Evolutionary conservation across 2,797 vertebrate species (phyloP).

Genomic region (Melanotaenia trifasciata): DNA sequence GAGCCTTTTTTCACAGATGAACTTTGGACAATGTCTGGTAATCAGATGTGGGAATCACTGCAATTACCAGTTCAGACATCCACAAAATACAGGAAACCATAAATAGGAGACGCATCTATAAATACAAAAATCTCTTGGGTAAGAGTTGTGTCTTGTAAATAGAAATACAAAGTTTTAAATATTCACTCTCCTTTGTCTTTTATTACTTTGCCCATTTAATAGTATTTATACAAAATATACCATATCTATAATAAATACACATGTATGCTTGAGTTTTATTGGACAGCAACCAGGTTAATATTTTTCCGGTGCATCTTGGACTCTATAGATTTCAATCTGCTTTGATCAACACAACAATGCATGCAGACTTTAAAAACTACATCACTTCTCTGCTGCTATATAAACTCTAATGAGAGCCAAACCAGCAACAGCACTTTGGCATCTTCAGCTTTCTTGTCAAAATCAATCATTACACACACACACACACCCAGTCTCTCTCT

Average conservation of each 20-base stretch:
- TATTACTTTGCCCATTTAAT: background rate
- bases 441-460: conserved; percentile 2
- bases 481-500: background rate
- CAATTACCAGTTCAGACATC: too few relatives aligned
- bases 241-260: background rate
- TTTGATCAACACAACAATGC: background rate
- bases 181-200: background rate
- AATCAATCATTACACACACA: background rate
- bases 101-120: too few relatives aligned
- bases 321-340: background rate
- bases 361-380: background rate
- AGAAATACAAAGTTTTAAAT: too few relatives aligned
- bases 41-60: too few relatives aligned
- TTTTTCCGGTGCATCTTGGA: background rate
- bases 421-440: too few relatives aligned
- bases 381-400: background rate
- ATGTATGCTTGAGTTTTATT: background rate
- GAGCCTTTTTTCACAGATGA: too few relatives aligned
- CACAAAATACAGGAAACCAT: too few relatives aligned
- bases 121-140: too few relatives aligned
- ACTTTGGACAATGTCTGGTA: too few relatives aligned
- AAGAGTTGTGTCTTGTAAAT: too few relatives aligned
- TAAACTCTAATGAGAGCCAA: conserved; percentile 1
- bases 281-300: background rate
- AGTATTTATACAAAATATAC: background rate